A percentile compares a stretch with the other conserved stretches of the same genome.
Conservation (phyloP, 2,113 vertebrate species). For the Sander lucioperca region DNA sequence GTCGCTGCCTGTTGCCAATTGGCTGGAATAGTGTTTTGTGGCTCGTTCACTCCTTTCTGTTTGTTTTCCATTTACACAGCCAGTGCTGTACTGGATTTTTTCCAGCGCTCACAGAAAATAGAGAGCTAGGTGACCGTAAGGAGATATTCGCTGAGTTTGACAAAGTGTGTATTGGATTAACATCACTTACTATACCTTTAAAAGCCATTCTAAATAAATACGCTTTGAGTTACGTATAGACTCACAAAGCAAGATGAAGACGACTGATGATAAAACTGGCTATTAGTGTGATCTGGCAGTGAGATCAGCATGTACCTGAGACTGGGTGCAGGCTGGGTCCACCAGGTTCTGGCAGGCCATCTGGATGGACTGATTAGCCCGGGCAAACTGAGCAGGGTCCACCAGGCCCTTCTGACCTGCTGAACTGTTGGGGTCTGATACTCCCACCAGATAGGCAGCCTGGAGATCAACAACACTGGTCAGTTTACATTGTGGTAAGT, state of each 20-base stretch:
- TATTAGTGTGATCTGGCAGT: neutral
- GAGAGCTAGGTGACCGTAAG: too few species aligned
- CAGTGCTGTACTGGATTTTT: too few species aligned
- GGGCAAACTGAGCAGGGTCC: conserved; percentile 96
- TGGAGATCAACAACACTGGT: conserved; percentile 57
- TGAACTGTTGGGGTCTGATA: conserved; percentile 95
- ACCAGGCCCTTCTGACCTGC: conserved; percentile 96
- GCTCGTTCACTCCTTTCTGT: too few species aligned
- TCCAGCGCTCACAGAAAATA: too few species aligned
- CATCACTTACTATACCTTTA: too few species aligned
- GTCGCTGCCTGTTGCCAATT: too few species aligned
- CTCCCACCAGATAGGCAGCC: conserved; percentile 95
- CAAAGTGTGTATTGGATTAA: too few species aligned
- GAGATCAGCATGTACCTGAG: conserved; percentile 86
- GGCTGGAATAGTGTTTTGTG: too few species aligned
- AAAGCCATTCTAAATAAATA: too few species aligned
- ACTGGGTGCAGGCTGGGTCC: conserved; percentile 95
- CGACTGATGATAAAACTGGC: neutral
- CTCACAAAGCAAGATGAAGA: neutral
- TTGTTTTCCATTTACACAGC: too few species aligned
- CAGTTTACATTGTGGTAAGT: neutral
- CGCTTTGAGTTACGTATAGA: neutral
- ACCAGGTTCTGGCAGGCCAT: conserved; percentile 99
- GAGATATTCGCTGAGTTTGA: too few species aligned
- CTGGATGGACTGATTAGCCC: conserved; percentile 97